Evolutionary conservation across 2,113 vertebrate species (phyloP).

Genomic region (Syngnathoides biaculeatus): DNA sequence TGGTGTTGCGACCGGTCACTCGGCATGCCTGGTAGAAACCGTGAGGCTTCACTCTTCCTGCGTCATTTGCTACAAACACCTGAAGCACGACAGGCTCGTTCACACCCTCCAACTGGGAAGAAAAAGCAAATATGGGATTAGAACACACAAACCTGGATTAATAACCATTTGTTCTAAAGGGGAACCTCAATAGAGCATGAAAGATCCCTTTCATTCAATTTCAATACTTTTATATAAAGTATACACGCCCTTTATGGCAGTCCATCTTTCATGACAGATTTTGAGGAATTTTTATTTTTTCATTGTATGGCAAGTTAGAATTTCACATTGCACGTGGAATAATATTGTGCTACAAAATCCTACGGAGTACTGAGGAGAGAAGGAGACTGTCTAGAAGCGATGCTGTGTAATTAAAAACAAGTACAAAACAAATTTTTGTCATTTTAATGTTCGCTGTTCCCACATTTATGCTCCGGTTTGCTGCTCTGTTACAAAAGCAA

Average conservation of each 20-base stretch:
- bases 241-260: not conserved
- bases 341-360: too few relatives aligned
- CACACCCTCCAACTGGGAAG: conserved; percentile 87
- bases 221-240: not conserved
- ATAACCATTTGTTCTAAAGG: not conserved
- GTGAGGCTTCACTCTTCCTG: conserved; percentile 93
- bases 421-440: too few relatives aligned
- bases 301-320: too few relatives aligned
- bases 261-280: not conserved
- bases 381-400: too few relatives aligned
- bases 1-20: conserved; percentile 96
- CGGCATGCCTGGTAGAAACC: conserved; percentile 98
- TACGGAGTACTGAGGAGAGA: too few relatives aligned
- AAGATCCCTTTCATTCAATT: not conserved
- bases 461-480: too few relatives aligned
- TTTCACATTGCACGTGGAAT: too few relatives aligned
- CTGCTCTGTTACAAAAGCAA: too few relatives aligned
- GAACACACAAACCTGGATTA: not conserved
- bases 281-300: not conserved
- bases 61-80: conserved; percentile 97
- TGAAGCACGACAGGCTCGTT: conserved; percentile 91
- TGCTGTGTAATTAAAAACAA: too few relatives aligned
- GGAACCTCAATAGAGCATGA: not conserved
- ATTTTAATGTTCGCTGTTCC: too few relatives aligned
- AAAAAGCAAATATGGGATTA: conserved; percentile 16